Base-by-base conservation (phyloP, 2,888 invertebrate species). In the Bhutanitis thaidina region DNA sequence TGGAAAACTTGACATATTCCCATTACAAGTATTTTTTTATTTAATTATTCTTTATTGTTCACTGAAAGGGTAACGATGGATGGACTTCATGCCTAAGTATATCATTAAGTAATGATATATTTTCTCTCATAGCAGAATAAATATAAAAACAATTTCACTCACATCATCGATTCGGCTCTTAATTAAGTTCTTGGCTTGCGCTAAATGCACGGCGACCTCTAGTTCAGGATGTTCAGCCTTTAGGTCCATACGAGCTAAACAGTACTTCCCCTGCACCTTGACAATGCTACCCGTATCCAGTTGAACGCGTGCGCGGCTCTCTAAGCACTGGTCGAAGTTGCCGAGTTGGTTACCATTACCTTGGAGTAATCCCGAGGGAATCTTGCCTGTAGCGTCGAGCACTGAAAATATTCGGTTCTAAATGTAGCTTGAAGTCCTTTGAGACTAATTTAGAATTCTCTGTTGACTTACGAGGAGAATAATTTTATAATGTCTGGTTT, bases 321-420 rank as follows among this genome's bases (percentile, higher is more conserved):
- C 90, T 54, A 93, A 80, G 64, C 94, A 94, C 77, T 93, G 91
- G 76, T 93, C 93, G 65, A 92, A 94, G 80, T 94, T 93, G 10
- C 94, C 94, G 13, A 93, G 79, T 72, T 94, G 94, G 71, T 93
- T 93, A 41, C 93, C 90, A 71, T 93, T 93, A 57, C 94, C 94
- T 63, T 92, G 92, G 37, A 94, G 81, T 47, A 94, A 71, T 40
- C 94, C 93, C 62, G 93, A 91, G 63, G 93, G 92, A 46, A 94
- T 90, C 73, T 94, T 94, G n/a, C 92, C 94, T 29, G 92, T 92
- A 27, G 94, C 91, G 74, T 94, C 94, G 67, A 94, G 82, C 93
- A 94, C 94, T 94, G 83, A 64, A 77, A 80, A 73, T 81, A 77
- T 71, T 73, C 58, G 64, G 61, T 58, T 73, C 66, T 64, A 55